Evolutionary conservation across 2,888 invertebrate species (phyloP).

Genomic region (Blera fallax): DNA sequence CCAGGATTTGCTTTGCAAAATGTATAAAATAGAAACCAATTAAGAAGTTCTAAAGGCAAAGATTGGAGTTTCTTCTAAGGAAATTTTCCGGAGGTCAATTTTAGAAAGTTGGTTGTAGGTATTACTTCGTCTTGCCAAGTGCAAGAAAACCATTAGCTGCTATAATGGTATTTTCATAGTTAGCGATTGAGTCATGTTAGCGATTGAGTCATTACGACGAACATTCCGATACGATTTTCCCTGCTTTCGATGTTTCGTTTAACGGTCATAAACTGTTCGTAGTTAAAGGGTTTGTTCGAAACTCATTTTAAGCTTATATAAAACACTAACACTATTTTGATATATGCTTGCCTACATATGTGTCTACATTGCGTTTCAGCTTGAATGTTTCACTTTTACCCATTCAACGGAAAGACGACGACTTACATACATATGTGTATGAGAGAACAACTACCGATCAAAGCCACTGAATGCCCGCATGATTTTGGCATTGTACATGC

Average conservation of each 20-base stretch:
- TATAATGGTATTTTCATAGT: background rate
- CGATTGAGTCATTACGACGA: slow-evolving; percentile 27
- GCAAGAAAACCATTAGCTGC: background rate
- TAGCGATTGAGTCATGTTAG: background rate
- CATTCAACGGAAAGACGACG: no score
- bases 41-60: slow-evolving; percentile 41
- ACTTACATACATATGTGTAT: no score
- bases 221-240: background rate
- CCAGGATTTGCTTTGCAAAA: background rate
- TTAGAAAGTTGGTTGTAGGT: slow-evolving; percentile 6
- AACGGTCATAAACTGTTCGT: no score
- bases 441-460: no score
- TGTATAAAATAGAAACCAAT: slow-evolving; percentile 23
- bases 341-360: no score
- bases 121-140: slow-evolving; percentile 5
- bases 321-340: no score
- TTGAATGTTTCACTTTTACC: no score
- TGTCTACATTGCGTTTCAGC: no score
- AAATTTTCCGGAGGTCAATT: background rate
- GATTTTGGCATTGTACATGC: no score
- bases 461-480: no score
- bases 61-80: slow-evolving; percentile 8
- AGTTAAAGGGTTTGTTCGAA: no score
- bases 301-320: no score
- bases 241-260: background rate